Conservation (phyloP, 2,113 vertebrate genomes). For the Amblyopsis rosae region DNA sequence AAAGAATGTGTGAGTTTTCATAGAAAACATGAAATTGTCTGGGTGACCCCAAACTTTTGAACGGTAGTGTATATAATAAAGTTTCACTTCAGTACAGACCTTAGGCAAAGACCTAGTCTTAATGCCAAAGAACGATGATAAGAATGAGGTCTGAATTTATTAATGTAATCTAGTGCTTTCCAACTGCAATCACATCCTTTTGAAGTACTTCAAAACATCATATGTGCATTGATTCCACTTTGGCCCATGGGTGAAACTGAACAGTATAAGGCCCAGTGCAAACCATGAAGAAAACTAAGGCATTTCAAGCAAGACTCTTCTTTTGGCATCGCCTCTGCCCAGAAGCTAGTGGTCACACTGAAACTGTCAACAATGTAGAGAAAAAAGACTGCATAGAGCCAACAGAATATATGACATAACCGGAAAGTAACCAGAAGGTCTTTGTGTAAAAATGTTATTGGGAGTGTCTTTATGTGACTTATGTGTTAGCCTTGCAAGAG, state of each 20-base stretch:
- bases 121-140: constrained; percentile 21
- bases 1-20: too few relatives aligned
- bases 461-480: constrained; percentile 26
- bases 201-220: constrained; percentile 49
- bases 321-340: constrained; percentile 39
- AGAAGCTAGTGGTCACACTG: constrained; percentile 45
- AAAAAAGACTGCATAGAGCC: constrained; percentile 33
- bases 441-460: constrained; percentile 35
- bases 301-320: constrained; percentile 47
- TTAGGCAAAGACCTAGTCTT: constrained; percentile 8
- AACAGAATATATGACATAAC: constrained; percentile 10
- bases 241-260: constrained; percentile 33
- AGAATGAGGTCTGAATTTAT: constrained; percentile 27
- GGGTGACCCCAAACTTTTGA: too few relatives aligned
- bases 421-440: constrained; percentile 11
- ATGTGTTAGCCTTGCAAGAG: constrained; percentile 24
- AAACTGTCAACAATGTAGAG: constrained; percentile 44
- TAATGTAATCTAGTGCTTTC: constrained; percentile 11
- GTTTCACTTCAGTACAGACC: constrained; percentile 13
- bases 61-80: too few relatives aligned
- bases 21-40: too few relatives aligned
- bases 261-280: constrained; percentile 30
- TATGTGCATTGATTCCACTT: constrained; percentile 21
- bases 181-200: constrained; percentile 29
- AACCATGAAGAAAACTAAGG: constrained; percentile 23